Evolutionary conservation across 2,113 vertebrate species (phyloP).

Genomic region (Pyrgilauda ruficollis): DNA sequence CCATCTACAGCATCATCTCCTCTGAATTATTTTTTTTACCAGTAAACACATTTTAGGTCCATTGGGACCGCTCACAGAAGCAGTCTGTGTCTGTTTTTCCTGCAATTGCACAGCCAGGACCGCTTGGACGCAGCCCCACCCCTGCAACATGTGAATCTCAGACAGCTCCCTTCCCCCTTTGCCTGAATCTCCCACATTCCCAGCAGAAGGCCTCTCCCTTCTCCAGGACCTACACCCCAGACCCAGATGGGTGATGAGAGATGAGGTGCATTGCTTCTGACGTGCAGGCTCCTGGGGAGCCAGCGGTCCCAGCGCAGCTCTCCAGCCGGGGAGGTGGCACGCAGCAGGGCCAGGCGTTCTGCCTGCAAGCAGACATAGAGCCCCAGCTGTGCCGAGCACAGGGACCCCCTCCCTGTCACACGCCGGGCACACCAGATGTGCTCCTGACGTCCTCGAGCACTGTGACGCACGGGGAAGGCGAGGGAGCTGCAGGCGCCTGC

Average conservation of each 20-base stretch:
- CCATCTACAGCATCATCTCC: neutral
- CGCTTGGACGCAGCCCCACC: accelerated
- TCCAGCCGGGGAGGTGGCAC: neutral
- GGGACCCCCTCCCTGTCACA: neutral
- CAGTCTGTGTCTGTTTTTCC: neutral
- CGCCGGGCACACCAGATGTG: neutral
- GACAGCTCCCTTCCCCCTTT: neutral
- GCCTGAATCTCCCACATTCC: neutral
- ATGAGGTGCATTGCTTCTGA: neutral
- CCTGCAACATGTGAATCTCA: neutral
- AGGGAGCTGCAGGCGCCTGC: neutral
- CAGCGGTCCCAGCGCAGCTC: accelerated
- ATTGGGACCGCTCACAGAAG: neutral
- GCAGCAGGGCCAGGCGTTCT: neutral
- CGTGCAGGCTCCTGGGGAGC: neutral
- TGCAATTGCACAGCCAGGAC: neutral
- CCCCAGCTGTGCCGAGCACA: neutral
- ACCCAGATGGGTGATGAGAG: neutral
- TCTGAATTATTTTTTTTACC: neutral
- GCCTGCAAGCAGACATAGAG: neutral
- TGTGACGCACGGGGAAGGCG: accelerated
- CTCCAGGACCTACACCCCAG: neutral
- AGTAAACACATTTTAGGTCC: neutral
- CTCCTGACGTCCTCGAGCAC: neutral
- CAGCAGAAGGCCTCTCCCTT: neutral